Evolutionary conservation across 2,888 invertebrate genomes (phyloP).

Genomic region (Dynastes tityus): DNA sequence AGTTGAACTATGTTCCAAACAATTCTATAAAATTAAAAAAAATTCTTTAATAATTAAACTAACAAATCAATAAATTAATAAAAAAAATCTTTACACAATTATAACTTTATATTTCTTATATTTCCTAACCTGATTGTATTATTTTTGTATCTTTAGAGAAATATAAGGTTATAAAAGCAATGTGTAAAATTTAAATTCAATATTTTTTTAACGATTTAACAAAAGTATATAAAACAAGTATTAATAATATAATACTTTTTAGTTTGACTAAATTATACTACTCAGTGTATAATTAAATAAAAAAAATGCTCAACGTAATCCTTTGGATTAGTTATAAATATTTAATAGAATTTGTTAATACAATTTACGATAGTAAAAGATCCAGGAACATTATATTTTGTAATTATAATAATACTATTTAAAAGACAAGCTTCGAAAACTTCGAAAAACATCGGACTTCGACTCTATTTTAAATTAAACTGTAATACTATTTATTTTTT

Average conservation of each 20-base stretch:
- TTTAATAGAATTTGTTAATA: neutral
- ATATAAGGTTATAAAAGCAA: slow-evolving; percentile 3
- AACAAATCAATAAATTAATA: slow-evolving; percentile 64
- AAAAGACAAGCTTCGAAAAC: neutral
- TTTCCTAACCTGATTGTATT: neutral
- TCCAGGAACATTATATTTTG: slow-evolving; percentile 24
- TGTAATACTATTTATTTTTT: neutral
- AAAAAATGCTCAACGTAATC: slow-evolving; percentile 31
- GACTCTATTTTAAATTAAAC: slow-evolving; percentile 7
- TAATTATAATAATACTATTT: slow-evolving; percentile 35
- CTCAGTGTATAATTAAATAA: slow-evolving; percentile 25
- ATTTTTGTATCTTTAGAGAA: neutral
- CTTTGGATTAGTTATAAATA: slow-evolving; percentile 27
- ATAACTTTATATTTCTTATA: slow-evolving; percentile 29
- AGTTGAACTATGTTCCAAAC: slow-evolving; percentile 57
- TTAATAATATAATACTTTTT: slow-evolving; percentile 50
- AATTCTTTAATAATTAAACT: slow-evolving; percentile 59
- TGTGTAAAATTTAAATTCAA: slow-evolving; percentile 31
- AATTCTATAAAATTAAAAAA: slow-evolving; percentile 54
- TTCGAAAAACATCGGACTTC: neutral
- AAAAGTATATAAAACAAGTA: slow-evolving; percentile 49
- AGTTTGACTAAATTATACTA: slow-evolving; percentile 50
- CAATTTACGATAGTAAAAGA: slow-evolving; percentile 9
- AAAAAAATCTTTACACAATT: slow-evolving; percentile 39
- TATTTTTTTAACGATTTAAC: slow-evolving; percentile 48